Base-by-base conservation (phyloP, 1,140 invertebrate species). In the Pachypeltis micranthus region DNA sequence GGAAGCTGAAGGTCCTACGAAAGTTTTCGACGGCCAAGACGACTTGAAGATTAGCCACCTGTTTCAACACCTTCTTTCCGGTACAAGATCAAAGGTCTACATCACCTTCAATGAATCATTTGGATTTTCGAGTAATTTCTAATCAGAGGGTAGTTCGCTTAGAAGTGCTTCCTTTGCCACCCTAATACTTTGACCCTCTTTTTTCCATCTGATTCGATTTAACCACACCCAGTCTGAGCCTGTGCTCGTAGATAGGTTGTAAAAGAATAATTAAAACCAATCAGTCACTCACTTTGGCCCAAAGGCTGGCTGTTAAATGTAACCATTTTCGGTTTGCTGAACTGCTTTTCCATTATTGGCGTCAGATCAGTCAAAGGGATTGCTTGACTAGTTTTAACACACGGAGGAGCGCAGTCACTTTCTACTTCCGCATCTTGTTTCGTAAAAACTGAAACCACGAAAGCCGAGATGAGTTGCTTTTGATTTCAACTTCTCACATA, bases 381-480 rank as follows among this genome's bases (percentile, higher is more conserved):
- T 26, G n/a, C 28, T 26, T 23, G 44, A 12, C 19, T 16, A 19
- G 28, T 27, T 31, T 64, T 64, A 2, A 60, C 0, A 47, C 29
- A 44, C 1, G 69, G 69, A 1, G 69, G 66, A 25, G 65, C 66
- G n/a, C 64, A 65, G 26, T 71, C 70, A 39, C 66, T 70, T 63
- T 71, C 70, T 12, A 66, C 67, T 51, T 71, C 69, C 2, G 66
- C 64, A 19, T 71, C 70, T 67, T 71, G 70, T 59, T 71, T 71
- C 1, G 70, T 70, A 58, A 70, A 71, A 63, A 71, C 70, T 71
- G 44, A 27, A 67, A 61, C n/a, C n/a, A n/a, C n/a, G n/a, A n/a
- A n/a, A n/a, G n/a, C n/a, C n/a, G n/a, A n/a, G n/a, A n/a, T n/a
- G n/a, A n/a, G n/a, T n/a, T n/a, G n/a, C n/a, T n/a, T n/a, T n/a